A percentile compares a stretch with the other conserved stretches of the same genome.
Evolutionary conservation across 2,888 invertebrate species (phyloP).

Genomic region (Synanthedon formicaeformis): DNA sequence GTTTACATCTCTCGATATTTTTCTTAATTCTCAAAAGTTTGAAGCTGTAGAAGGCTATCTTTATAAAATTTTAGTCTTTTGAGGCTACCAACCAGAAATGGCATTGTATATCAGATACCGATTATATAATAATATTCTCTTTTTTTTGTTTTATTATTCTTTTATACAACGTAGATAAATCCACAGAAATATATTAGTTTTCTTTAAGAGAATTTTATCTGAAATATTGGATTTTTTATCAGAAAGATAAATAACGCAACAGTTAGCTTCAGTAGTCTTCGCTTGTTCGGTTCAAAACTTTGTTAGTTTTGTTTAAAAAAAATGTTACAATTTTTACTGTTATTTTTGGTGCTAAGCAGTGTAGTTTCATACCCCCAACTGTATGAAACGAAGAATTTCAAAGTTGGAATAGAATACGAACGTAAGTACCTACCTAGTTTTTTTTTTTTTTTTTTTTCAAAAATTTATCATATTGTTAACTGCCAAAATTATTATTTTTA

Average conservation of each 20-base stretch:
- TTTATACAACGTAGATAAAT: neutral
- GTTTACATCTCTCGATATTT: no score
- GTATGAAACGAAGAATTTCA: slow-evolving; percentile 38
- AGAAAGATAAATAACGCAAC: neutral
- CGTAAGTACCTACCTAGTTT: slow-evolving; percentile 28
- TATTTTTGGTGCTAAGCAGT: slow-evolving; percentile 14
- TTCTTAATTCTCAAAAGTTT: no score
- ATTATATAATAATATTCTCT: no score
- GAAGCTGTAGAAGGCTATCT: no score
- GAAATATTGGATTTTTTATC: neutral
- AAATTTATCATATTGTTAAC: neutral
- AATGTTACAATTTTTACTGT: slow-evolving; percentile 7
- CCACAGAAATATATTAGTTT: neutral
- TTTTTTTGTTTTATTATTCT: no score
- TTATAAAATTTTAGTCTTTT: no score
- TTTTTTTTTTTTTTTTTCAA: neutral
- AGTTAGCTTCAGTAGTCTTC: neutral
- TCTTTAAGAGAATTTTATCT: neutral
- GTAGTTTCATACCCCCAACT: slow-evolving; percentile 17
- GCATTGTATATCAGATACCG: no score
- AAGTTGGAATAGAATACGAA: slow-evolving; percentile 56
- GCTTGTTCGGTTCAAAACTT: neutral
- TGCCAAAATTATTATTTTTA: no score
- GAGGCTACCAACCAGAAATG: no score
- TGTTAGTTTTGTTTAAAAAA: neutral